A percentile compares a stretch with the other conserved stretches of the same genome.
phyloP scores from a whole-genome alignment of 2,113 vertebrate species.

The Rousettus leschenaultii region DNA sequence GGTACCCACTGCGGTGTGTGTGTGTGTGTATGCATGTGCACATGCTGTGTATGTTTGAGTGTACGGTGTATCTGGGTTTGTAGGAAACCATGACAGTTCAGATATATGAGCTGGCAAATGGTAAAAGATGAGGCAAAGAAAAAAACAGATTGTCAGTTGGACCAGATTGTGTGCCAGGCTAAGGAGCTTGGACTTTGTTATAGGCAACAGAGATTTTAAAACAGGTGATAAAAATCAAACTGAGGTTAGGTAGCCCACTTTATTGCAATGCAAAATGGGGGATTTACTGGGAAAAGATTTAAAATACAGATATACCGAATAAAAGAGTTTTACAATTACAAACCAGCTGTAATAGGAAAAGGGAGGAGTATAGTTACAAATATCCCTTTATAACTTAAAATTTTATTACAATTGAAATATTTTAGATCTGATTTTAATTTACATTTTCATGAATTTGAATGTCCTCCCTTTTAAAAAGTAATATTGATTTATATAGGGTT shows the following conservation, averaged over 20 bases:
- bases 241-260: background rate
- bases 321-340: background rate
- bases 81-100: background rate
- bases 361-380: background rate
- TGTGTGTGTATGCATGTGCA: background rate
- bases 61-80: background rate
- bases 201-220: background rate
- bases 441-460: background rate
- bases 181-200: background rate
- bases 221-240: background rate
- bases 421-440: background rate
- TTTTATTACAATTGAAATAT: background rate
- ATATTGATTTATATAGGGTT: background rate
- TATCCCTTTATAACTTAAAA: background rate
- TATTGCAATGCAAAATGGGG: background rate
- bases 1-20: background rate
- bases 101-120: background rate
- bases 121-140: background rate
- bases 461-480: background rate
- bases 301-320: background rate
- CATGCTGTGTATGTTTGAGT: background rate
- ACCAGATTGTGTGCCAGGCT: background rate
- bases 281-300: background rate
- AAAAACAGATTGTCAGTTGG: background rate
- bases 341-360: background rate